phyloP scores from a whole-genome alignment of 1,140 invertebrate species.

The Drosophila nasuta region DNA sequence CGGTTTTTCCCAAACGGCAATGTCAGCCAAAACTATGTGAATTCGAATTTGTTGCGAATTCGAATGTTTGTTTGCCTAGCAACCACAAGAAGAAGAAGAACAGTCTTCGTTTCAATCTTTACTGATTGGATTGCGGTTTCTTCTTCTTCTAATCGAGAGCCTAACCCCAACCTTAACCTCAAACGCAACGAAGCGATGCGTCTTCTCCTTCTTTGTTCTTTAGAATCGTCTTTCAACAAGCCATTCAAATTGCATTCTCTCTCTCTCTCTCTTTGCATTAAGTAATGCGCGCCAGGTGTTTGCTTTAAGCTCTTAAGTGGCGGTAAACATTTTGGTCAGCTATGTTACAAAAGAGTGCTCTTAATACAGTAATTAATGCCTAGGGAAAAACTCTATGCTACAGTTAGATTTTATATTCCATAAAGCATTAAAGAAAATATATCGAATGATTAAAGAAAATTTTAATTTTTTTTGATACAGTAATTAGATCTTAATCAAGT shows the following conservation, averaged over 20 bases:
- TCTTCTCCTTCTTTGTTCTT: neutral
- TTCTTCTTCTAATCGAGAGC: neutral
- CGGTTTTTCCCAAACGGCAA: conserved; percentile 66
- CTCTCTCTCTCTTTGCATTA: neutral
- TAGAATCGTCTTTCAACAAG: neutral
- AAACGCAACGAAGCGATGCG: conserved; percentile 19
- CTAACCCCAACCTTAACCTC: conserved; percentile 32
- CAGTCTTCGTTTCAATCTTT: neutral
- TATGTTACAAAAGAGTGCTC: neutral
- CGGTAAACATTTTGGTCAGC: neutral
- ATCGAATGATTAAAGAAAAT: too few relatives aligned
- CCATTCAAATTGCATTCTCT: conserved; percentile 17
- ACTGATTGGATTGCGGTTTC: conserved; percentile 39
- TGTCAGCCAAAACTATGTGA: conserved; percentile 20
- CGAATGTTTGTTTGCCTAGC: conserved; percentile 21
- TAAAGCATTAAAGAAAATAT: too few relatives aligned
- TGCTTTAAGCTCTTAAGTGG: neutral
- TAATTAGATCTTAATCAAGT: too few relatives aligned
- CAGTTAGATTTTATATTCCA: neutral
- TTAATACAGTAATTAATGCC: neutral
- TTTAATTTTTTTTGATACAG: too few relatives aligned
- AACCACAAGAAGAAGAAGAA: conserved; percentile 4
- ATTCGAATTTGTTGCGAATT: conserved; percentile 16
- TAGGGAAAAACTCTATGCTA: neutral
- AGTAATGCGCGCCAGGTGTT: conserved; percentile 28